Evolutionary conservation across 2,797 vertebrate species (phyloP), one percentile per base, ranked within the genome.

Genomic region (Linurgus olivaceus): DNA sequence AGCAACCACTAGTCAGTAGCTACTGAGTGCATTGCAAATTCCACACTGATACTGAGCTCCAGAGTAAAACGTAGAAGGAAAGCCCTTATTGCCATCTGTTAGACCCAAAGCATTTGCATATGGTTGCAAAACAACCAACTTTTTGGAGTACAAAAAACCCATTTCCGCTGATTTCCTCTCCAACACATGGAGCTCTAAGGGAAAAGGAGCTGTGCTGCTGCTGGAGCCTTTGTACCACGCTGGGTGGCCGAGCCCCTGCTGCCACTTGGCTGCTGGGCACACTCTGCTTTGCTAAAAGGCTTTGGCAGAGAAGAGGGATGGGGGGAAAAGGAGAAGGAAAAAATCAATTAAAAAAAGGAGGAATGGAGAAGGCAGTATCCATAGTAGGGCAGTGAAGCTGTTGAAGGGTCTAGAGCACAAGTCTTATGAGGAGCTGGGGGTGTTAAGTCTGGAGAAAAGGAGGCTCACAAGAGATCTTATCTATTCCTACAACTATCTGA

Each of bases 281-380:
- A 17, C 73, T 12, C 66, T 78, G 26, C 29, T 73, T 42, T 68
- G 72, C 50, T 37, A 4, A 68, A 52, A 84, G 88, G 44, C 17
- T 92, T 55, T 33, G 76, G 62, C 7, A 47, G 24, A 44, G 17
- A 78, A 78, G 14, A 54, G 21, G n/a, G 47, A 35, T 57, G 67
- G 28, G 25, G 21, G 1, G 1, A 5, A 17, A 51, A 29, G 5
- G 9, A 38, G 19, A 1, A 2, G 25, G 17, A 28, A 38, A 11
- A 33, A 50, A 33, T 6, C 11, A 44, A 23, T 38, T 19, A 1
- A 14, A 21, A 16, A 29, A 35, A 26, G 6, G 10, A 57, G 16
- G n/a, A 47, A 44, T 8, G 2, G 29, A 65, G n/a, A 58, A 76
- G 58, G 5, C n/a, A 71, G 33, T 9, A 11, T 28, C 51, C 45